Conservation (phyloP, 2,113 vertebrate genomes). For the Coryphaenoides rupestris region DNA sequence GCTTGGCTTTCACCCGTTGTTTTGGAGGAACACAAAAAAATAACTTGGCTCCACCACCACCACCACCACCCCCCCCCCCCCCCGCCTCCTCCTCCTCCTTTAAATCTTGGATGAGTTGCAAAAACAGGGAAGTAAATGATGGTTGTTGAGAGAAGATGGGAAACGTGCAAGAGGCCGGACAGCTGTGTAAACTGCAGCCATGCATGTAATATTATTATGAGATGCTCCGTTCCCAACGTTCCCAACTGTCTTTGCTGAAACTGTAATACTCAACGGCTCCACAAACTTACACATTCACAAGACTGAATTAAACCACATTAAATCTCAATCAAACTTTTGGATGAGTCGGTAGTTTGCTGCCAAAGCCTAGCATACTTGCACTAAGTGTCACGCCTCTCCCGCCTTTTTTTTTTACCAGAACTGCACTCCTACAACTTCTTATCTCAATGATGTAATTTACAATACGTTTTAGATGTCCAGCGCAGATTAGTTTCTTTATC, state of each 20-base stretch:
- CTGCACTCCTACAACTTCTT: too few species aligned
- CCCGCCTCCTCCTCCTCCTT: too few species aligned
- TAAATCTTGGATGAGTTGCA: conserved; percentile 19
- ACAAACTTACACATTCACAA: conserved; percentile 17
- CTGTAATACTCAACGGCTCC: conserved; percentile 34
- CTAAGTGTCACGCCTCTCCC: too few species aligned
- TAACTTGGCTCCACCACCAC: conserved; percentile 4
- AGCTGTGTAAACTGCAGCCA: conserved; percentile 33
- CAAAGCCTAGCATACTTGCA: too few species aligned
- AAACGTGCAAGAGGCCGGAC: conserved; percentile 10
- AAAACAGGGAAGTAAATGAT: not conserved
- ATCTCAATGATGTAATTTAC: too few species aligned
- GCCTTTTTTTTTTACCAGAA: too few species aligned
- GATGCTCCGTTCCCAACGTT: conserved; percentile 23
- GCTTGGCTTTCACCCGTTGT: conserved; percentile 31
- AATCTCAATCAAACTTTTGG: too few species aligned
- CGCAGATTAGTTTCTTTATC: too few species aligned
- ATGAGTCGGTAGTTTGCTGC: too few species aligned
- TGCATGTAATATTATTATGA: conserved; percentile 49
- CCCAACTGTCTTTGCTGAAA: conserved; percentile 28
- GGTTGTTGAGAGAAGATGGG: not conserved
- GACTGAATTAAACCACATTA: not conserved
- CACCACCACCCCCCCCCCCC: not conserved
- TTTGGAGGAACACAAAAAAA: conserved; percentile 25
- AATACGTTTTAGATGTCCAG: too few species aligned